Percentiles rank a stretch among this genome's conserved stretches.
Evolutionary conservation across 2,113 vertebrate species (phyloP).

Genomic region (Orthonyx spaldingii): DNA sequence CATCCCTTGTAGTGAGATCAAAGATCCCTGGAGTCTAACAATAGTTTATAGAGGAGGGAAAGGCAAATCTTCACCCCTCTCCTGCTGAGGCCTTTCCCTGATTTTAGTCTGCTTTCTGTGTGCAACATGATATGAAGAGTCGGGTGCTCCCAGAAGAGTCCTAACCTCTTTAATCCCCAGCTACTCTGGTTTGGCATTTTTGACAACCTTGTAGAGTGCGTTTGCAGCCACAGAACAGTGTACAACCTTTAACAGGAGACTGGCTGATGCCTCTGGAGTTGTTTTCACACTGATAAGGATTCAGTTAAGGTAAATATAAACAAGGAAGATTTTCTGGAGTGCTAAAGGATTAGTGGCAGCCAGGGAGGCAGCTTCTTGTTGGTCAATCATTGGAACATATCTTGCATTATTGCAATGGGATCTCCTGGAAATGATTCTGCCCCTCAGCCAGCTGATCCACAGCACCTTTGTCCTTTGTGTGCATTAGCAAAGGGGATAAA

Average conservation of each 20-base stretch:
- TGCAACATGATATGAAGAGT: background rate
- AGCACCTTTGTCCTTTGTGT: background rate
- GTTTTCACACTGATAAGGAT: background rate
- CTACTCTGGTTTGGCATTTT: background rate
- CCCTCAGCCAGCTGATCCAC: background rate
- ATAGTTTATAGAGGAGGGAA: background rate
- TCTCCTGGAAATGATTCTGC: background rate
- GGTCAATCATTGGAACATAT: background rate
- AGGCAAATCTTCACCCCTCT: background rate
- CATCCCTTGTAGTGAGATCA: background rate
- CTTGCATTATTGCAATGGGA: background rate
- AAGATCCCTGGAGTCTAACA: background rate
- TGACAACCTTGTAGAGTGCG: rapidly evolving
- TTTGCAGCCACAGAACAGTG: background rate
- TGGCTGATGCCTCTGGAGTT: background rate
- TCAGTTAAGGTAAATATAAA: background rate
- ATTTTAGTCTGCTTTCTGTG: background rate
- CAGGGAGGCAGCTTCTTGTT: background rate
- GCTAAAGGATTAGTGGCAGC: background rate
- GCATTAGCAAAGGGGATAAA: background rate
- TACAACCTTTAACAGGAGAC: background rate
- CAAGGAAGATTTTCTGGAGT: background rate
- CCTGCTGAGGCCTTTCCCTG: background rate
- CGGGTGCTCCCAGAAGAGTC: background rate
- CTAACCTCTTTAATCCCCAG: background rate